Base-by-base conservation (phyloP, 2,888 invertebrate species). In the Yponomeuta evonymella region DNA sequence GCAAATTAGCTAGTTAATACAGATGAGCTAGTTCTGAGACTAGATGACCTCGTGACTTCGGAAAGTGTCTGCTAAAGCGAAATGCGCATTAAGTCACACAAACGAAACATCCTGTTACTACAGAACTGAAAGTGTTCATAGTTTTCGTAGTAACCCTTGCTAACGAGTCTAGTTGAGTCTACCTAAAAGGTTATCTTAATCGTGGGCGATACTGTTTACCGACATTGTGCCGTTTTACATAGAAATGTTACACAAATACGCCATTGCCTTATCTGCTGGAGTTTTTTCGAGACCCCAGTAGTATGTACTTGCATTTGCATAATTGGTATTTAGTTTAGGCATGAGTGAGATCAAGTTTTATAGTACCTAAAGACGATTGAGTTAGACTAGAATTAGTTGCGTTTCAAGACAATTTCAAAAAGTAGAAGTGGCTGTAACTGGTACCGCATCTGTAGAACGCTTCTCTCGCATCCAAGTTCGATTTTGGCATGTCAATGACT, bases 181-280 rank as follows among this genome's bases (percentile, higher is more conserved):
- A 66, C 33, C 66, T 15, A 51, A 68, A 68, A 68, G 68, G 68
- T 68, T 68, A 68, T 68, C 68, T 48, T 23, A 29, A 51, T n/a
- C 68, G 68, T 68, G 68, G 68, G 68, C 48, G 68, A 48, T 30
- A 51, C 48, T n/a, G 9, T 48, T n/a, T 33, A 66, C 66, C 30
- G n/a, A 29, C 51, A 51, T 48, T 29, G 68, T 68, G 29, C 12
- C 68, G 30, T 67, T 67, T 67, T 4, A 51, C 51, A 58, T 58
- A 58, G 51, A 58, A 58, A 58, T 58, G 51, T 58, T 58, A 58
- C 51, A 58, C 51, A 58, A 58, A 58, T 58, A 58, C 51, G 51
- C 51, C 51, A 58, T 58, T 58, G 12, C 51, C 51, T 58, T 58
- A 58, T 58, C 51, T 15, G 51, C 51, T 58, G 51, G 15, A 58